Percentiles rank a stretch among this genome's conserved stretches.
Evolutionary conservation across 2,113 vertebrate genomes (phyloP).

Genomic region (Sinocyclocheilus grahami): DNA sequence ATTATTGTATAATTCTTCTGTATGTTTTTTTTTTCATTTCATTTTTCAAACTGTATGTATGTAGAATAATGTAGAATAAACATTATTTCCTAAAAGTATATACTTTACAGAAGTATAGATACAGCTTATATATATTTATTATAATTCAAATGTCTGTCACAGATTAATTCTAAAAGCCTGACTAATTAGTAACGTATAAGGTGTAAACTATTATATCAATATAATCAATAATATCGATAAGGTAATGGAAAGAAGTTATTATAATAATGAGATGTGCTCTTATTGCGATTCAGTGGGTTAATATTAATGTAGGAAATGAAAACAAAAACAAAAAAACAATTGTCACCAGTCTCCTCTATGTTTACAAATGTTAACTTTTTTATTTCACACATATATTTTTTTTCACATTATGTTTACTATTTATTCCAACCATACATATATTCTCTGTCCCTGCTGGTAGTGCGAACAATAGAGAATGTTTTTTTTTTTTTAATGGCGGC

Average conservation of each 20-base stretch:
- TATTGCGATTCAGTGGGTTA: background rate
- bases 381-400: background rate
- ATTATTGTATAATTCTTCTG: no score
- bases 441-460: conserved; percentile 4
- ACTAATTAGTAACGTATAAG: background rate
- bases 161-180: no score
- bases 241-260: background rate
- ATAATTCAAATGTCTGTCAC: no score
- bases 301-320: background rate
- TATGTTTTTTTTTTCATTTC: no score
- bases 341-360: background rate
- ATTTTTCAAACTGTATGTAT: no score
- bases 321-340: background rate
- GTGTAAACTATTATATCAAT: background rate
- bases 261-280: background rate
- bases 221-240: no score
- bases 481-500: conserved; percentile 27
- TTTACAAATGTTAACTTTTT: background rate
- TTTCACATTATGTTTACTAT: conserved; percentile 1
- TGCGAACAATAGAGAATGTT: conserved; percentile 38
- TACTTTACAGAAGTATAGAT: no score
- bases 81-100: no score
- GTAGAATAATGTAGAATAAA: no score
- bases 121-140: no score
- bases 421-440: conserved; percentile 42